Conservation (phyloP, 1,140 invertebrate genomes). For the Aphis gossypii region DNA sequence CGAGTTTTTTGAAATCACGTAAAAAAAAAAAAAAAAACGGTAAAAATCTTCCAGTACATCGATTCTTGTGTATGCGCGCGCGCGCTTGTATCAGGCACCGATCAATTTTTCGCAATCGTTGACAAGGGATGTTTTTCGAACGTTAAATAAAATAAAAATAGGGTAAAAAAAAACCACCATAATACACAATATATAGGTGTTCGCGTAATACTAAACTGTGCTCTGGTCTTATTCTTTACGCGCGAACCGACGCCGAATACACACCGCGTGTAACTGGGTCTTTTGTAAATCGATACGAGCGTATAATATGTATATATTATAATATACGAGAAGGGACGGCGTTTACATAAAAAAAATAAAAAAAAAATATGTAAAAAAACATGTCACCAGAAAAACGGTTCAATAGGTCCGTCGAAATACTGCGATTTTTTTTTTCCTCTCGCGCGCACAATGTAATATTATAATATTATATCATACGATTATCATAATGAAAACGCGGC, state of each 20-base stretch:
- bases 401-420: background rate
- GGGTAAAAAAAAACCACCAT: background rate
- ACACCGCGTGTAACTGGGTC: constrained; percentile 13
- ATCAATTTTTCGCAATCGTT: constrained; percentile 36
- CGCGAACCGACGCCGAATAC: background rate
- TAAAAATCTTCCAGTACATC: constrained; percentile 54
- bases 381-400: constrained; percentile 31
- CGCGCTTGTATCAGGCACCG: background rate
- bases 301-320: background rate
- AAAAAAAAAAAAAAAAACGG: constrained; percentile 46
- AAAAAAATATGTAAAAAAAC: background rate
- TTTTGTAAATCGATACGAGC: constrained; percentile 46
- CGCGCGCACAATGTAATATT: background rate
- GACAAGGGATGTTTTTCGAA: constrained; percentile 4
- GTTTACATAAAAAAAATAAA: too few relatives aligned
- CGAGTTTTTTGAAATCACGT: background rate
- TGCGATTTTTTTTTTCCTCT: background rate
- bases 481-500: background rate
- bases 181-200: constrained; percentile 19
- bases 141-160: constrained; percentile 32
- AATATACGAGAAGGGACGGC: background rate
- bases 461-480: background rate
- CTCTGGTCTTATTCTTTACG: constrained; percentile 29
- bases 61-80: constrained; percentile 26
- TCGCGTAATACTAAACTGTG: constrained; percentile 47